These are phyloP conservation scores for Mellilla xanthometata DNA, from an alignment of 2,888 invertebrate genomes.

Conservation along the genomic window DNA sequence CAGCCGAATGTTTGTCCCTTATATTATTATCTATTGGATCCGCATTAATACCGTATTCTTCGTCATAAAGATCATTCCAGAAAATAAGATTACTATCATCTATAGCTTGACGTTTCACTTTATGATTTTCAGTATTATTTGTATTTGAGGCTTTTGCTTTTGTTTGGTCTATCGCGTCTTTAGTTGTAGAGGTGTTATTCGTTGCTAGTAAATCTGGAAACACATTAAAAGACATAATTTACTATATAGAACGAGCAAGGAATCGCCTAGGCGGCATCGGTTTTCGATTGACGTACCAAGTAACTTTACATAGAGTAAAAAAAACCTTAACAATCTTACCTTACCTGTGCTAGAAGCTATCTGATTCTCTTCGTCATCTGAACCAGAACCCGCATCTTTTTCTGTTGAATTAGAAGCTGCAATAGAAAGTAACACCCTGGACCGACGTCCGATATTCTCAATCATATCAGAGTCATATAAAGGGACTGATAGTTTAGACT, in stretches of 20 bases:
- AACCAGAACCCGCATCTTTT: not conserved
- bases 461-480: slow-evolving; percentile 51
- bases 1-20: slow-evolving; percentile 39
- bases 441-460: slow-evolving; percentile 55
- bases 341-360: slow-evolving; percentile 10
- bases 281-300: too few species aligned
- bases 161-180: not conserved
- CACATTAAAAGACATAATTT: too few species aligned
- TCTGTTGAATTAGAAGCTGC: slow-evolving; percentile 5
- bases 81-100: slow-evolving; percentile 51
- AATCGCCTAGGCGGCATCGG: too few species aligned
- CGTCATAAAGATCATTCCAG: slow-evolving; percentile 70
- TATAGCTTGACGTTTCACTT: slow-evolving; percentile 53
- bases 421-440: slow-evolving; percentile 54
- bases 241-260: too few species aligned
- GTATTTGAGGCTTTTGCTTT: slow-evolving; percentile 4
- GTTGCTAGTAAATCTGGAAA: slow-evolving; percentile 19
- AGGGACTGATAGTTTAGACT: slow-evolving; percentile 32
- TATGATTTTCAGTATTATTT: slow-evolving; percentile 20
- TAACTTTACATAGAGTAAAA: too few species aligned
- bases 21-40: slow-evolving; percentile 45
- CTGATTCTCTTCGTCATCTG: not conserved
- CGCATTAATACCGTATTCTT: slow-evolving; percentile 59
- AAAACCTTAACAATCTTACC: too few species aligned
- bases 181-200: not conserved